Evolutionary conservation across 1,140 invertebrate species (phyloP).

Genomic region (Drosophila fuyamai): DNA sequence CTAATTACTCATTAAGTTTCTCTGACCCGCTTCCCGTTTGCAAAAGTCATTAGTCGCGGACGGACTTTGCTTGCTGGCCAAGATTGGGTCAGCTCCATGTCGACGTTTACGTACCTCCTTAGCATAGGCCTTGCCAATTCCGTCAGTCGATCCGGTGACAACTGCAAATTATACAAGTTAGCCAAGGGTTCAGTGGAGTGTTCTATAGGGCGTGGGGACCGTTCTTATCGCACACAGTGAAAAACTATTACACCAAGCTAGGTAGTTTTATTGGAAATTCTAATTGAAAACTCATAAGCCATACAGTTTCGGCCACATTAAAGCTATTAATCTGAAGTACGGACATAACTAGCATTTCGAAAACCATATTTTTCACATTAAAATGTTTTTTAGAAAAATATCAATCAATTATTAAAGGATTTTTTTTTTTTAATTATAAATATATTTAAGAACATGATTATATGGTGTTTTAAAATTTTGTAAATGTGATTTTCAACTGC

Average conservation of each 20-base stretch:
- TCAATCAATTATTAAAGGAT: too few species aligned
- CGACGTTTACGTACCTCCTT: constrained; percentile 87
- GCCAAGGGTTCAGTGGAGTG: constrained; percentile 1
- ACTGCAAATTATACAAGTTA: constrained; percentile 87
- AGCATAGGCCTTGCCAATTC: constrained; percentile 96
- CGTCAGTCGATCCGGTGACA: constrained; percentile 96
- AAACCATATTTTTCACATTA: too few species aligned
- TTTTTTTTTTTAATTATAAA: too few species aligned
- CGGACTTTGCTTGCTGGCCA: constrained; percentile 25
- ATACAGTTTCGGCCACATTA: not conserved
- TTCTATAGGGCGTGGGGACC: not conserved
- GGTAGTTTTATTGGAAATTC: not conserved
- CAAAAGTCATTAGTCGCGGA: constrained; percentile 9
- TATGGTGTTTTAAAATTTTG: too few species aligned
- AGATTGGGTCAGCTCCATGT: not conserved
- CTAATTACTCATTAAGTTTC: constrained; percentile 37
- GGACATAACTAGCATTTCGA: too few species aligned
- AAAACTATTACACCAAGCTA: not conserved
- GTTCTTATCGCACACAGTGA: constrained; percentile 44
- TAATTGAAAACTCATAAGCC: not conserved
- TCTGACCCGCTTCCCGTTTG: constrained; percentile 13
- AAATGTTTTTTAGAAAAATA: too few species aligned
- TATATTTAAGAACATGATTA: too few species aligned
- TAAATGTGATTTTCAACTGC: too few species aligned
- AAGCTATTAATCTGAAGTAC: too few species aligned